These are phyloP conservation scores for Globodera ellingtonae DNA, from an alignment of 1,140 invertebrate genomes.

Conservation along the genomic window DNA sequence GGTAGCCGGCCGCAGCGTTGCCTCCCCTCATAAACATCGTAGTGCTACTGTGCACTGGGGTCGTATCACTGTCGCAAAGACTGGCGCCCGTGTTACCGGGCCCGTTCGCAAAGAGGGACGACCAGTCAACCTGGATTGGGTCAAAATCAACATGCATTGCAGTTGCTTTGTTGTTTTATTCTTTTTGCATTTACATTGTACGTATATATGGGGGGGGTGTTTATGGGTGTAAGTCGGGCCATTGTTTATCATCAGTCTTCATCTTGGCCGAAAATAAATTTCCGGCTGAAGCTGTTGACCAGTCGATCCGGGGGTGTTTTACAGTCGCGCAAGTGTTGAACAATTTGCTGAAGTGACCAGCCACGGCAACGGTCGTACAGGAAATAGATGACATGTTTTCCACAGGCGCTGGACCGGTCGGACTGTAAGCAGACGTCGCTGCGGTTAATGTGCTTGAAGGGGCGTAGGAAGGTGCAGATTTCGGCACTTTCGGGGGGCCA, in stretches of 20 bases:
- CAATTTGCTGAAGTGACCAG: background rate
- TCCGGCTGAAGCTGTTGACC: background rate
- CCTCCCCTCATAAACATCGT: no score
- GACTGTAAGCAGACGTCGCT: background rate
- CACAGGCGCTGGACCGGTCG: background rate
- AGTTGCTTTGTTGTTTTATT: background rate
- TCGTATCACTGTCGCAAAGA: background rate
- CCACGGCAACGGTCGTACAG: background rate
- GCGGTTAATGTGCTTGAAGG: background rate
- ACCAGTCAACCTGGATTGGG: slow-evolving; percentile 29
- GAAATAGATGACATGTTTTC: slow-evolving; percentile 13
- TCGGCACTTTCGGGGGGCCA: background rate
- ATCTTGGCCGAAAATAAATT: background rate
- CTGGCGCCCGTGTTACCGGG: background rate
- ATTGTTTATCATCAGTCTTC: no score
- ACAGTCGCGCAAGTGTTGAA: background rate
- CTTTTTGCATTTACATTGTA: background rate
- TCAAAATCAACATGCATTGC: slow-evolving; percentile 33
- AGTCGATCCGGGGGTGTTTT: background rate
- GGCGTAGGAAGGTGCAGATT: background rate
- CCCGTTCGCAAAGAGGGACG: background rate
- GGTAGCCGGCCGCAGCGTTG: background rate
- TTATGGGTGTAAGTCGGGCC: no score
- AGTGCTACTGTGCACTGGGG: background rate
- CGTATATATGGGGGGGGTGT: no score